Conservation (phyloP, 2,113 vertebrate genomes). For the Vombatus ursinus region DNA sequence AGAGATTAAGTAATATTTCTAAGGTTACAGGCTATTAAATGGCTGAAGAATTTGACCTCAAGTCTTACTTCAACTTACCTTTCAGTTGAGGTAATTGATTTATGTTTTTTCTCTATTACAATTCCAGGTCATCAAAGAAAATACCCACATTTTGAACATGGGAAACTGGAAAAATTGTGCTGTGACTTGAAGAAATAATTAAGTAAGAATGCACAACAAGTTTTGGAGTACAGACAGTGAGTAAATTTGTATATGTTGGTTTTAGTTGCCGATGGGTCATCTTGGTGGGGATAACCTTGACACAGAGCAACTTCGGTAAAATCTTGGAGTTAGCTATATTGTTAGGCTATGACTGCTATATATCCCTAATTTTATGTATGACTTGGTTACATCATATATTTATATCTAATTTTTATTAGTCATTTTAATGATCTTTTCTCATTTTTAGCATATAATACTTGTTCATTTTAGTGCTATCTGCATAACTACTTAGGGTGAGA, state of each 20-base stretch:
- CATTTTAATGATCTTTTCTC: conserved; percentile 3
- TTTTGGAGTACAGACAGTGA: neutral
- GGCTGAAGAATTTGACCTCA: neutral
- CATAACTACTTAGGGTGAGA: neutral
- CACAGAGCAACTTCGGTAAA: neutral
- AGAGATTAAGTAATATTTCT: neutral
- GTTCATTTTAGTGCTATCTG: conserved; percentile 10
- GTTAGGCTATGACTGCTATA: neutral
- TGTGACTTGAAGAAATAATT: neutral
- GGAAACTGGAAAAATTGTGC: neutral
- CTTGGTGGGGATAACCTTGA: neutral
- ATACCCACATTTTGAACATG: neutral
- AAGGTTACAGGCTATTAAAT: neutral
- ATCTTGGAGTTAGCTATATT: neutral
- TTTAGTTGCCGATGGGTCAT: neutral
- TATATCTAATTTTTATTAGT: conserved; percentile 41
- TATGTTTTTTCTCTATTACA: neutral
- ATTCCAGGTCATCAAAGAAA: neutral
- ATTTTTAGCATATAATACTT: neutral
- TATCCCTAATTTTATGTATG: conserved; percentile 38
- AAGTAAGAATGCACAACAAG: neutral
- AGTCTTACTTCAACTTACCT: neutral
- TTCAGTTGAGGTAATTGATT: neutral
- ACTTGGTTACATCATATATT: neutral
- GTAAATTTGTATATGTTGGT: neutral